These are phyloP conservation scores for Pentalonia nigronervosa DNA, from an alignment of 1,140 invertebrate species.

Conservation along the genomic window DNA sequence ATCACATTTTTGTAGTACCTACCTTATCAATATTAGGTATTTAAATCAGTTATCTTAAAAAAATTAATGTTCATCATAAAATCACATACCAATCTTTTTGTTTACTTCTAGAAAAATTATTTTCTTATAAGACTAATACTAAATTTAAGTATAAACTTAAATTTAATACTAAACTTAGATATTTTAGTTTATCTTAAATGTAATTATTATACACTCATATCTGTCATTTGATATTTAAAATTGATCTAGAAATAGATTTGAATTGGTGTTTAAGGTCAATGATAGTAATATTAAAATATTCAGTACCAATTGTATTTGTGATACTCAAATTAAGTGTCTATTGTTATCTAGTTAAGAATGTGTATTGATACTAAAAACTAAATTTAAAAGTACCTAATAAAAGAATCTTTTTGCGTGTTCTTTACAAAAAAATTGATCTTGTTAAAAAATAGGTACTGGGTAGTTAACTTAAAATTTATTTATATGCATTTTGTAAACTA, in stretches of 20 bases:
- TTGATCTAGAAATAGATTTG: not conserved
- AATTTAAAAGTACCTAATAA: not conserved
- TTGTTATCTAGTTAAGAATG: slow-evolving; percentile 6
- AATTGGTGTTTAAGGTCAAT: not conserved
- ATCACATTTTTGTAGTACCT: not conserved
- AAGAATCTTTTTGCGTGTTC: not conserved
- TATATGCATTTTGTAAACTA: not conserved
- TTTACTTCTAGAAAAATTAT: not conserved
- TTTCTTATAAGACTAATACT: not conserved
- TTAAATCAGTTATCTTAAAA: not conserved
- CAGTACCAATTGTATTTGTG: not conserved
- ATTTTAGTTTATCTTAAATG: not conserved
- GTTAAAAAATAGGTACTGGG: not conserved
- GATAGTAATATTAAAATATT: not conserved
- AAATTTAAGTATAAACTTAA: too few species aligned
- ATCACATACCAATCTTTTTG: not conserved
- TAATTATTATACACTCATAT: not conserved
- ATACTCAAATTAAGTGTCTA: not conserved
- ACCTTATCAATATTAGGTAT: not conserved
- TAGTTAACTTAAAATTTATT: not conserved
- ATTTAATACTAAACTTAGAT: not conserved
- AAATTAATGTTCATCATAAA: not conserved
- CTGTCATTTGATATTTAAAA: not conserved
- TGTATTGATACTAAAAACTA: not conserved
- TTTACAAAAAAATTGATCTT: not conserved